phyloP scores from a whole-genome alignment of 2,888 invertebrate genomes.

The Lasius platythorax region DNA sequence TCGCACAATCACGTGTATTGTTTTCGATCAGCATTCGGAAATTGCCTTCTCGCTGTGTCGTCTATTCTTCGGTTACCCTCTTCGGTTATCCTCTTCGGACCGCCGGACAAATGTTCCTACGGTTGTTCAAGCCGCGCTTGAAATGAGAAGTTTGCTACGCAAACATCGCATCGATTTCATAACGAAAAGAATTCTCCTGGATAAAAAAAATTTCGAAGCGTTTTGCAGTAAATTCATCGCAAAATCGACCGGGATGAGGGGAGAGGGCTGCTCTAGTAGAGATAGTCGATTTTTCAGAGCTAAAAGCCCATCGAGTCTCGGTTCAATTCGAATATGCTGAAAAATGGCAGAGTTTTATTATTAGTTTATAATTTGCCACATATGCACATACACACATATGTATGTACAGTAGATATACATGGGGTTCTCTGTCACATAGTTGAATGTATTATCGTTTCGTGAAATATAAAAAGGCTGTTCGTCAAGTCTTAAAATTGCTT shows the following conservation, averaged over 20 bases:
- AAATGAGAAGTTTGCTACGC: neutral
- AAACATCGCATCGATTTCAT: neutral
- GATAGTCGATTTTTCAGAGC: neutral
- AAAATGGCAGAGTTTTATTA: neutral
- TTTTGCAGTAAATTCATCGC: neutral
- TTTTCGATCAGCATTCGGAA: conserved; percentile 9
- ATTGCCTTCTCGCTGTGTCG: conserved; percentile 2
- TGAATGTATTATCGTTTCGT: neutral
- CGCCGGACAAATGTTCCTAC: neutral
- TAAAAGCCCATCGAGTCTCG: neutral
- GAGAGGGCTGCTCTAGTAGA: no score
- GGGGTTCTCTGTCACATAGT: neutral
- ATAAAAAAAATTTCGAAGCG: neutral
- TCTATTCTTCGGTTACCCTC: neutral
- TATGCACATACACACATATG: neutral
- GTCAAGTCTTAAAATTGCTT: neutral
- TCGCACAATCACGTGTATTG: conserved; percentile 44
- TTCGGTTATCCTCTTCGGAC: neutral
- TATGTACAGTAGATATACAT: neutral
- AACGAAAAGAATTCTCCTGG: neutral
- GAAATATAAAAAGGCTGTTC: neutral
- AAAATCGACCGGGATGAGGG: neutral
- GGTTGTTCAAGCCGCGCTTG: neutral
- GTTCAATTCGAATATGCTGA: neutral
- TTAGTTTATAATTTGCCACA: neutral